A percentile compares a stretch with the other conserved stretches of the same genome.
These are phyloP conservation scores for Tortrix viridana DNA, from an alignment of 2,888 invertebrate genomes.

Conservation along the genomic window DNA sequence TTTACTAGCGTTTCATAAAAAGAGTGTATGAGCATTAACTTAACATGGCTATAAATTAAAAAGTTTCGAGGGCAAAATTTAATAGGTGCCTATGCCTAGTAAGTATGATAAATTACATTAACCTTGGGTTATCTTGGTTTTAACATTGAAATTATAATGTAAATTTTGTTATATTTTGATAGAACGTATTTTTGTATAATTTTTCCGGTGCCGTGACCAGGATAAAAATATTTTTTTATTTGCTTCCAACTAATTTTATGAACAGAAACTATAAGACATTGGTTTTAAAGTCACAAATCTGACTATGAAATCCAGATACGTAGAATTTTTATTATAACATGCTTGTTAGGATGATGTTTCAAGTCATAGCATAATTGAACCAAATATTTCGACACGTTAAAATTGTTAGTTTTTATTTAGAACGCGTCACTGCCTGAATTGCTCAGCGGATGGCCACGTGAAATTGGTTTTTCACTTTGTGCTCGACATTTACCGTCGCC, in stretches of 20 bases:
- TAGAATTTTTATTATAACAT: not conserved
- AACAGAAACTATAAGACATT: no score
- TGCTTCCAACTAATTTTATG: not conserved
- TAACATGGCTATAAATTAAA: constrained; percentile 24
- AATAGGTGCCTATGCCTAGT: not conserved
- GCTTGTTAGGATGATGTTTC: no score
- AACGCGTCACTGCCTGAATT: constrained; percentile 54
- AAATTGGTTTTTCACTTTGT: constrained; percentile 70
- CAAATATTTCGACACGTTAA: constrained; percentile 26
- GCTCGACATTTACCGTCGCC: constrained; percentile 48
- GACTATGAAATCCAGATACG: no score
- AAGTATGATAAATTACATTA: no score
- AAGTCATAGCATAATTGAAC: constrained; percentile 19
- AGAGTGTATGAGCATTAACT: constrained; percentile 26
- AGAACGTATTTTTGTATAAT: no score
- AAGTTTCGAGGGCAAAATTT: constrained; percentile 11
- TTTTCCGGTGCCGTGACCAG: not conserved
- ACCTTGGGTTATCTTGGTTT: no score
- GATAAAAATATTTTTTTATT: not conserved
- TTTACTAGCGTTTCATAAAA: constrained; percentile 35
- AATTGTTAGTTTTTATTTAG: constrained; percentile 57
- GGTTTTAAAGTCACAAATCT: no score
- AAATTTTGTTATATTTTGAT: no score
- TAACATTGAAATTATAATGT: no score
- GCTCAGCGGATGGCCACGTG: constrained; percentile 48